Base-by-base conservation (phyloP, 64 coral and sea anemone genomes). In the Acropora yongei region DNA sequence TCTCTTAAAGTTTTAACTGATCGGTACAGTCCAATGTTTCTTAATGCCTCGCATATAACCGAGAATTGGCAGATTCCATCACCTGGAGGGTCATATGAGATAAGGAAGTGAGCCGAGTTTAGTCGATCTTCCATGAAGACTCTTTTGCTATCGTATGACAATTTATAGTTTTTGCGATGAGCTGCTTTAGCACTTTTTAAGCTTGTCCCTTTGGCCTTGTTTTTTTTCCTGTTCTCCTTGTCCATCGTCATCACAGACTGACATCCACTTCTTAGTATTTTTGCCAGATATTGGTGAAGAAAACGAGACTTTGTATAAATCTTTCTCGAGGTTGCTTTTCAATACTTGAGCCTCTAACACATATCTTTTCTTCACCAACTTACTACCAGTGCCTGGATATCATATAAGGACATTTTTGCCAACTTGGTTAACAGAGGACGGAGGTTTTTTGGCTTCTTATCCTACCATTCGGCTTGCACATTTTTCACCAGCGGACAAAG, bases 61-160 rank as follows among this genome's bases (percentile, higher is more conserved):
- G 75, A 17, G 30, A 89, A 89, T 19, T 78, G 74, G 41, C 87
- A 89, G 72, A 68, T 89, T 46, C 74, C 87, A 69, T 89, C 55
- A 63, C 20, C 50, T 16, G 74, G 87, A n/a, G 76, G 87, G 55
- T 89, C 74, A 49, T 43, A 89, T 5, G 55, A 48, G 13, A 88
- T 57, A 44, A 51, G 4, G n/a, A 88, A 55, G 51, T 76, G 87
- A 7, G 74, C 74, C 10, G 6, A 44, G 41, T 6, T 41, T 44
- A 44, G 5, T 43, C 74, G 74, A 76, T 76, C 74, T 76, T 76
- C 74, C 40, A 76, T 44, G 5, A 76, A 76, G 41, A 11, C 40
- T 14, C 74, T 76, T 44, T 76, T 2, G 41, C 12, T 76, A 8
- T 76, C 41, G 12, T 76, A 76, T 44, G 41, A 8, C 3, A 12